These are phyloP conservation scores for Marasmarcha lunaedactyla DNA, from an alignment of 2,888 invertebrate species.

Conservation along the genomic window DNA sequence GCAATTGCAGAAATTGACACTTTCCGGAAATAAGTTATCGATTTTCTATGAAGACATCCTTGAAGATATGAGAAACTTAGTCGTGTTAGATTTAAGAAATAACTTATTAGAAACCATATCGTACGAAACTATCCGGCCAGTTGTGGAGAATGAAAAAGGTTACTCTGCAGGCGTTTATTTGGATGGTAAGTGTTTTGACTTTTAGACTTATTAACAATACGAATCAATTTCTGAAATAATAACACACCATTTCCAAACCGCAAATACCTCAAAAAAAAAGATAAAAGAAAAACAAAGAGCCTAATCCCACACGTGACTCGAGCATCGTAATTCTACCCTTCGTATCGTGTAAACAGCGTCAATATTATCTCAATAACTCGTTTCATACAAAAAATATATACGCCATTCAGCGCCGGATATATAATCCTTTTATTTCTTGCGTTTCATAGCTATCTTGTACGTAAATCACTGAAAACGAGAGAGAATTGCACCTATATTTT, in stretches of 20 bases:
- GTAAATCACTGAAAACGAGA: conserved; percentile 40
- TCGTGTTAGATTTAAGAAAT: conserved; percentile 80
- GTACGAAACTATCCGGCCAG: conserved; percentile 79
- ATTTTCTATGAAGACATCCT: conserved; percentile 79
- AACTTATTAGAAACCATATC: conserved; percentile 82
- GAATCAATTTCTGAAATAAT: neutral
- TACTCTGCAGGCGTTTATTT: conserved; percentile 78
- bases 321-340: neutral
- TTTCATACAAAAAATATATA: neutral
- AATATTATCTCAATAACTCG: conserved; percentile 2
- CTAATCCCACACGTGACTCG: neutral
- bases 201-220: too few relatives aligned
- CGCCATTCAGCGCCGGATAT: neutral
- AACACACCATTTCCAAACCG: too few relatives aligned
- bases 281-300: too few relatives aligned
- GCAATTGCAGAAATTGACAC: conserved; percentile 76
- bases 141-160: conserved; percentile 81
- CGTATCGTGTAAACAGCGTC: neutral
- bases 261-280: too few relatives aligned
- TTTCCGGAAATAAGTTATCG: conserved; percentile 80
- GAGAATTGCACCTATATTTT: conserved; percentile 46
- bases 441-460: conserved; percentile 32
- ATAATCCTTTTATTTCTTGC: conserved; percentile 42
- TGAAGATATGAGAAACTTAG: conserved; percentile 75
- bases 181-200: conserved; percentile 80